Evolutionary conservation across 2,113 vertebrate genomes (phyloP).

Genomic region (Corydoras maculifer): DNA sequence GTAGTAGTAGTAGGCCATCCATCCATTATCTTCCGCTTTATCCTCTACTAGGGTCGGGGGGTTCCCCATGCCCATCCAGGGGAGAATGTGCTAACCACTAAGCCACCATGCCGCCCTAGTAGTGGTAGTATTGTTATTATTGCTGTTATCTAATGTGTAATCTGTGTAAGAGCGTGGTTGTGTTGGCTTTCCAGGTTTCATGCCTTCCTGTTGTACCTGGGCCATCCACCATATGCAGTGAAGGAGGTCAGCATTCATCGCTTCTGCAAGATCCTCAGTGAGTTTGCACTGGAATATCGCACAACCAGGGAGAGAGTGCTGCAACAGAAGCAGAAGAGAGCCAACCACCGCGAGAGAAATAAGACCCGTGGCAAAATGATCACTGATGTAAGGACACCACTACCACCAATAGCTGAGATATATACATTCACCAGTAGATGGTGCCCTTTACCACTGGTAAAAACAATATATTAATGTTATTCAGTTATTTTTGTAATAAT

Average conservation of each 20-base stretch:
- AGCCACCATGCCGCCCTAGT: too few species aligned
- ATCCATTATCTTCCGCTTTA: too few species aligned
- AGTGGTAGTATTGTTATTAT: not conserved
- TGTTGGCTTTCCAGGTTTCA: slow-evolving; percentile 76
- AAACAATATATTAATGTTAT: not conserved
- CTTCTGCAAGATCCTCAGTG: slow-evolving; percentile 92
- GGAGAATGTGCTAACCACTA: too few species aligned
- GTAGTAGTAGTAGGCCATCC: too few species aligned
- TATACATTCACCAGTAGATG: slow-evolving; percentile 9
- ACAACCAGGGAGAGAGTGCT: slow-evolving; percentile 91
- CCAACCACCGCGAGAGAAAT: slow-evolving; percentile 96
- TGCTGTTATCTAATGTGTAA: not conserved
- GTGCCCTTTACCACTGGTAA: not conserved
- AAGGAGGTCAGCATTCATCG: slow-evolving; percentile 91
- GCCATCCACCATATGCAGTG: slow-evolving; percentile 81
- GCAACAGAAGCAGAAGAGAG: slow-evolving; percentile 94
- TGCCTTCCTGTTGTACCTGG: slow-evolving; percentile 92
- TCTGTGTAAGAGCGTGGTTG: not conserved
- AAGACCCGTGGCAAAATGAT: slow-evolving; percentile 98
- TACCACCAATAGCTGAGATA: not conserved
- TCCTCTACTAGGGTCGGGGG: too few species aligned
- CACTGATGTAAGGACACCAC: slow-evolving; percentile 83
- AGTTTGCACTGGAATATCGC: slow-evolving; percentile 94
- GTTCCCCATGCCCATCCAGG: too few species aligned
- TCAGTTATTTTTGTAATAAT: too few species aligned